phyloP scores from a whole-genome alignment of 1,140 invertebrate genomes.

The Cydia splendana region DNA sequence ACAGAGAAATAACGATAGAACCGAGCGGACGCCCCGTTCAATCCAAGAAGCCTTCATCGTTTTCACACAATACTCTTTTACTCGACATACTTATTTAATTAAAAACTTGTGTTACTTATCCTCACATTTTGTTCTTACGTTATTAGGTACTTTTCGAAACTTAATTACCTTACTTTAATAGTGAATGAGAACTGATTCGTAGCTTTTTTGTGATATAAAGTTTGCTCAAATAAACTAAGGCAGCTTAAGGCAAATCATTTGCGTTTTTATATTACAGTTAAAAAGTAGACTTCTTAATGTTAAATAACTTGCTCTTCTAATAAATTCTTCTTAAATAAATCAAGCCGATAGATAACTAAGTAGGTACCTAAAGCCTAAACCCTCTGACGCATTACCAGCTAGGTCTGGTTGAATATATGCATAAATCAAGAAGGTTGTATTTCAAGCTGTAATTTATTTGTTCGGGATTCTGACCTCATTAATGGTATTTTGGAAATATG shows the following conservation, averaged over 20 bases:
- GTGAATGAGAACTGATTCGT: no score
- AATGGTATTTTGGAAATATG: conserved; percentile 29
- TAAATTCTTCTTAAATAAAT: neutral
- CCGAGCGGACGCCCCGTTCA: neutral
- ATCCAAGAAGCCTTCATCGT: neutral
- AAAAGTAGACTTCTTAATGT: neutral
- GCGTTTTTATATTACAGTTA: neutral
- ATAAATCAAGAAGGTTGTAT: conserved; percentile 24
- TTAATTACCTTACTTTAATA: neutral
- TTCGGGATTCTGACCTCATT: conserved; percentile 24
- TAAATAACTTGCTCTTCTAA: neutral
- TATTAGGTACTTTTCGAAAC: neutral
- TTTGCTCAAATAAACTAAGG: no score
- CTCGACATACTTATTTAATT: conserved; percentile 3
- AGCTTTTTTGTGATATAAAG: no score
- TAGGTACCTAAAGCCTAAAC: no score
- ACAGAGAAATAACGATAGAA: neutral
- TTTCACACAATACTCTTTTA: neutral
- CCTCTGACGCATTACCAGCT: neutral
- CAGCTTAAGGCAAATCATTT: neutral
- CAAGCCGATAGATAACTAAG: neutral
- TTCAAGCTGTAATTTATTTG: conserved; percentile 26
- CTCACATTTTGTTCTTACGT: neutral
- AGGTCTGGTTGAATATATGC: neutral
- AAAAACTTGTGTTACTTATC: neutral